These are phyloP conservation scores for Papilio xuthus DNA, from an alignment of 1,140 invertebrate genomes.

Conservation along the genomic window DNA sequence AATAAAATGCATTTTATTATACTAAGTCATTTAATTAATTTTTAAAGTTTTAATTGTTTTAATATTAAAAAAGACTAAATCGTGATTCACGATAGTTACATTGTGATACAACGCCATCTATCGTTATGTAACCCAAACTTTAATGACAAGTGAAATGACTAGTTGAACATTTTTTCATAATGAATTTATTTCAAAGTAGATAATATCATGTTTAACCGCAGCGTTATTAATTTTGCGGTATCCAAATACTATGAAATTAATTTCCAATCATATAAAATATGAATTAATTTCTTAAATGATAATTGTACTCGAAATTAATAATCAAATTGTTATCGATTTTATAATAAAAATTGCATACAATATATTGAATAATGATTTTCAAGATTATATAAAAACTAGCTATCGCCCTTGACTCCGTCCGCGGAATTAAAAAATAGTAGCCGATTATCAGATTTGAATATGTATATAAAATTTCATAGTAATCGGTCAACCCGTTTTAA, in stretches of 20 bases:
- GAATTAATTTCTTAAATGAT: not conserved
- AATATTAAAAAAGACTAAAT: not conserved
- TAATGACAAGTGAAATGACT: not conserved
- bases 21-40: not conserved
- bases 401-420: no score
- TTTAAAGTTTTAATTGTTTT: not conserved
- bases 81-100: not conserved
- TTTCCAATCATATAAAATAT: not conserved
- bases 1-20: not conserved
- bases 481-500: no score
- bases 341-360: no score
- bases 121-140: not conserved
- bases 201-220: not conserved
- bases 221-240: slow-evolving; percentile 1
- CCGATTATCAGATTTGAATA: no score
- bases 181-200: not conserved
- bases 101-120: not conserved
- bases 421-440: no score
- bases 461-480: no score
- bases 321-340: not conserved
- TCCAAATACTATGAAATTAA: slow-evolving; percentile 1
- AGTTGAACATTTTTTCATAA: not conserved
- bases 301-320: not conserved
- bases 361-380: no score
- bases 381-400: no score